Base-by-base conservation (phyloP, 2,797 vertebrate genomes). In the Malacoraja senta region DNA sequence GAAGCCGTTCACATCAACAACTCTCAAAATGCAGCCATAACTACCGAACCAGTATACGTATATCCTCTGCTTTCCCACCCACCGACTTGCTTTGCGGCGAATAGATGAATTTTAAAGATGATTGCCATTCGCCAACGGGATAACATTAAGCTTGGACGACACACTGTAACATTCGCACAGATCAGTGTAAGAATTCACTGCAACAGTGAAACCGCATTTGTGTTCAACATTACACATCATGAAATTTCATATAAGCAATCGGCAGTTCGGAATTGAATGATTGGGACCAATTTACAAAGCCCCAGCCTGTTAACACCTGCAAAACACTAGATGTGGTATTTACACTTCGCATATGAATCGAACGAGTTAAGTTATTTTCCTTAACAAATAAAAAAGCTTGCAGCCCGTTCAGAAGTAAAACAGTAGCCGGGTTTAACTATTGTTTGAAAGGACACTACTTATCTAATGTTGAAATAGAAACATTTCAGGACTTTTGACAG, bases 291-390 rank as follows among this genome's bases (percentile, higher is more conserved):
- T 88, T 88, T 68, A 32, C 61, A 88, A 32, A 88, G 63, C 65
- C 84, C 84, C 84, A 88, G 84, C 84, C 84, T 65, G 63, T 88
- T 88, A 68, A 88, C 84, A 88, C 84, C 84, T 88, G 84, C 63
- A 88, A 65, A 88, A 35, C 63, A 68, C 8, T 21, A 17, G 84
- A 68, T 68, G 61, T 32, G 84, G 29, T 35, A 65, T 65, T 88
- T 65, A 21, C 29, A 63, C 84, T 63, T 32, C 19, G 17, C n/a
- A 88, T 63, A 32, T 88, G 8, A 68, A 17, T 19, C n/a, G 15
- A 88, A 65, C 61, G 2, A 88, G 63, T 88, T 35, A 88, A 35
- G 17, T 19, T 8, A 35, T 29, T 68, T 68, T 68, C 81, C 81
- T 53, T 24, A 61, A 35, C 44, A 83, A 74, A 74, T 53, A 79